Evolutionary conservation across 2,113 vertebrate species (phyloP), one percentile per base, ranked within the genome.

Genomic region (Cygnus buccinator): DNA sequence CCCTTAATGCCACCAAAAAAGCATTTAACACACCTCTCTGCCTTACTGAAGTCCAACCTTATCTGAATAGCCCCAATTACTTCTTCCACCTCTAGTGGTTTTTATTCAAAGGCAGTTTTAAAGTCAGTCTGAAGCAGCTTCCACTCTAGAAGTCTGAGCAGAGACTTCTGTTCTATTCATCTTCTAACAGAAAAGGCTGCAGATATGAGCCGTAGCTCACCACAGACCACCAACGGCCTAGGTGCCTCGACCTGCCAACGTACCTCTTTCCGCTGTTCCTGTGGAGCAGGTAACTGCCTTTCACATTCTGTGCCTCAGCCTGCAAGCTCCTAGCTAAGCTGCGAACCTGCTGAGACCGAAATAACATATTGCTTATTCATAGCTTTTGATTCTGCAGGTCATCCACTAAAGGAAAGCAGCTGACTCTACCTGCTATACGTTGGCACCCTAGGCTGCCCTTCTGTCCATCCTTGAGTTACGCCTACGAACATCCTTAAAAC

Each of bases 351-450:
- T n/a, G 55, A 62, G 84, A 81, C 81, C 76, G 86, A 92, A 94
- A 77, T 50, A 79, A 95, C 21, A 50, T 2, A 26, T 4, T 22
- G 26, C 79, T 67, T 72, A 35, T 35, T 77, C 54, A 57, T 37
- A 84, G 77, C 72, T 94, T 85, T 52, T 85, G 63, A 74, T 59
- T 93, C 79, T 37, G 23, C n/a, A 80, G 37, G 83, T 86, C 72
- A 81, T 41, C 73, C 66, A 19, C 59, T 55, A 28, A 52, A 90
- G 44, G 39, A 80, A 9, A 67, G 35, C 61, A 33, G 58, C 33
- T 28, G 54, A 61, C 44, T 79, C 39, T 70, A 46, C 12, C 75
- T 83, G 35, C 33, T 59, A 59, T 4, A 43, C 63, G 78, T 28
- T 74, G 43, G 50, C 31, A 86, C 10, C 39, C 39, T 15, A 59